Base-by-base conservation (phyloP, 2,888 invertebrate genomes). In the Conomelus anceps region DNA sequence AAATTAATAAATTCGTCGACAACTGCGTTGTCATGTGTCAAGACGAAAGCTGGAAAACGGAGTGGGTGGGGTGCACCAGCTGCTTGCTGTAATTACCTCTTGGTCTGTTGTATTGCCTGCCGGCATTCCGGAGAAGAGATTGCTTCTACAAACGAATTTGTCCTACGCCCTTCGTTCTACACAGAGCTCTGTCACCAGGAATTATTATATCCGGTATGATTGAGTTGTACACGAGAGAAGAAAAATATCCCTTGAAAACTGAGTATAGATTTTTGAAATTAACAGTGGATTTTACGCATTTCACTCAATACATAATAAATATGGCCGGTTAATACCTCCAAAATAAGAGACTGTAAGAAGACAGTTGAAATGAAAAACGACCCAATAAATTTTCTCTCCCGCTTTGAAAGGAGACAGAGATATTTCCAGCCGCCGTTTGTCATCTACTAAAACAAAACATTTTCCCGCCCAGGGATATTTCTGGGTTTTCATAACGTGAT, bases 191-290 rank as follows among this genome's bases (percentile, higher is more conserved):
- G 63, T 63, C 63, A 86, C 86, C 24, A 86, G 86, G 24, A 86
- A 86, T 86, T 86, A 86, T 86, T 86, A n/a, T 86, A 86, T 29
- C 86, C 29, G n/a, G 86, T 63, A n/a, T 63, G 63, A 63, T 63
- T n/a, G n/a, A 63, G 63, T 63, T n/a, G n/a, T n/a, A 63, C 11
- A 17, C 34, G 20, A n/a, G n/a, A n/a, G n/a, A n/a, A 20, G n/a
- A n/a, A 63, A 63, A 63, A 63, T n/a, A 41, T 7, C 26, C 26
- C 11, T 26, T 11, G 11, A 26, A 13, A 17, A 3, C 41, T 41
- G 11, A 17, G 63, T 63, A 63, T 63, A 63, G 63, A 63, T 63
- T 63, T n/a, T 63, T 7, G n/a, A 63, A 63, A 63, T 63, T 63
- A 63, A 20, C n/a, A 20, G n/a, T 63, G 63, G 63, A 63, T 63